Evolutionary conservation across 2,888 invertebrate genomes (phyloP).

Genomic region (Prostheceraeus crozeri): DNA sequence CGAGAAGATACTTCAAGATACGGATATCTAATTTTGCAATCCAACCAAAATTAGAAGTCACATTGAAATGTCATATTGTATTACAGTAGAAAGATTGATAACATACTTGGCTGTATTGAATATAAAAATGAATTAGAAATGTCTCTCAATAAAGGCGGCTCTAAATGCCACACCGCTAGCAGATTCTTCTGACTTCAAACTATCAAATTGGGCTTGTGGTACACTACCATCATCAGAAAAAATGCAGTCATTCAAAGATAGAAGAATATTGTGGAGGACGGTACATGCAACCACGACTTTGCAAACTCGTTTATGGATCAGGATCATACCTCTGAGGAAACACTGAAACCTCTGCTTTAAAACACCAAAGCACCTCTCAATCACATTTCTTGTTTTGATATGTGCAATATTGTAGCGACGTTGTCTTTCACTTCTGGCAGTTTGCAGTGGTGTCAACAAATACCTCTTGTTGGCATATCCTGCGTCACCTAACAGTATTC

Average conservation of each 20-base stretch:
- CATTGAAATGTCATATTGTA: too few species aligned
- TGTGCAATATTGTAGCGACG: slow-evolving; percentile 10
- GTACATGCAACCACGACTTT: slow-evolving; percentile 8
- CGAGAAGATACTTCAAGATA: too few species aligned
- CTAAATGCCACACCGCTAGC: not conserved
- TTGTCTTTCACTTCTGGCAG: not conserved
- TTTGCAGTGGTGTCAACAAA: slow-evolving; percentile 4
- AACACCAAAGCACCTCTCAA: slow-evolving; percentile 18
- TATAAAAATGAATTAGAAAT: not conserved
- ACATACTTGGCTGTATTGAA: too few species aligned
- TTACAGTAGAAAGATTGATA: too few species aligned
- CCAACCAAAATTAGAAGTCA: too few species aligned
- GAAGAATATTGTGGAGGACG: slow-evolving; percentile 9
- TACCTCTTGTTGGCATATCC: slow-evolving; percentile 2
- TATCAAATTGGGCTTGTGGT: not conserved
- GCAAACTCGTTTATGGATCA: not conserved
- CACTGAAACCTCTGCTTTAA: slow-evolving; percentile 21
- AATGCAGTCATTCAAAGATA: not conserved
- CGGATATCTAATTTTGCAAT: too few species aligned
- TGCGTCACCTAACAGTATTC: not conserved
- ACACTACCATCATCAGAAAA: not conserved
- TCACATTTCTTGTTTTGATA: slow-evolving; percentile 17
- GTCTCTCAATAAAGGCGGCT: not conserved
- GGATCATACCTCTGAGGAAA: slow-evolving; percentile 6
- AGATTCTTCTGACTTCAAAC: not conserved